These are phyloP conservation scores for Porites lobata DNA, from an alignment of 92 coral and sea anemone genomes.

Conservation along the genomic window DNA sequence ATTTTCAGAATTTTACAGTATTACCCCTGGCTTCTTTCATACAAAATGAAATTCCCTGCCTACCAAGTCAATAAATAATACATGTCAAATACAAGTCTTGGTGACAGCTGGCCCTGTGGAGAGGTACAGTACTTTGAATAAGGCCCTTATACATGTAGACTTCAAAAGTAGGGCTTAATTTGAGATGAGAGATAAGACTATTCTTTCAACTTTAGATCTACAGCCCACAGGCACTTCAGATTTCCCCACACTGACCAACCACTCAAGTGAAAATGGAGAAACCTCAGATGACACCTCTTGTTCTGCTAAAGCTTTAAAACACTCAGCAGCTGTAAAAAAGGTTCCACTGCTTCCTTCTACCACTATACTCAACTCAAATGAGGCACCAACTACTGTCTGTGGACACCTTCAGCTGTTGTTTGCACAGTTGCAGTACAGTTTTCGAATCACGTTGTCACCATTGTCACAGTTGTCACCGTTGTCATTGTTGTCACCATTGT, in stretches of 20 bases:
- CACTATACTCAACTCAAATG: slow-evolving; percentile 56
- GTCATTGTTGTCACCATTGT: no score
- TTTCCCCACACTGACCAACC: not conserved
- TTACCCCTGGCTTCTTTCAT: no score
- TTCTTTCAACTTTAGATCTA: no score
- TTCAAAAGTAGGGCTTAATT: no score
- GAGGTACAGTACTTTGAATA: no score
- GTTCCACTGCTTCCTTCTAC: slow-evolving; percentile 81
- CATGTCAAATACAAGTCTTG: no score
- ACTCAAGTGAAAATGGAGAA: not conserved
- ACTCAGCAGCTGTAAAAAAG: slow-evolving; percentile 28
- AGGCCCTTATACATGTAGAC: no score
- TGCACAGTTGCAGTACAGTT: slow-evolving; percentile 94
- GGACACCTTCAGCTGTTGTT: slow-evolving; percentile 95
- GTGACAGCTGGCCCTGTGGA: no score
- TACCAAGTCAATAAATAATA: no score
- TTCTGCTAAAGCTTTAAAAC: not conserved
- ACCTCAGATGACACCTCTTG: not conserved
- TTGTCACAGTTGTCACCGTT: no score
- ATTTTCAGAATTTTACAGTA: no score
- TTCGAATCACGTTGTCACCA: slow-evolving; percentile 44
- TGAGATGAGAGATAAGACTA: not conserved
- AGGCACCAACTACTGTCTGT: slow-evolving; percentile 80
- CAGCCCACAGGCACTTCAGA: not conserved
- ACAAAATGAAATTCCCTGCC: no score